phyloP scores from a whole-genome alignment of 2,113 vertebrate genomes.

The Callocephalon fimbriatum region DNA sequence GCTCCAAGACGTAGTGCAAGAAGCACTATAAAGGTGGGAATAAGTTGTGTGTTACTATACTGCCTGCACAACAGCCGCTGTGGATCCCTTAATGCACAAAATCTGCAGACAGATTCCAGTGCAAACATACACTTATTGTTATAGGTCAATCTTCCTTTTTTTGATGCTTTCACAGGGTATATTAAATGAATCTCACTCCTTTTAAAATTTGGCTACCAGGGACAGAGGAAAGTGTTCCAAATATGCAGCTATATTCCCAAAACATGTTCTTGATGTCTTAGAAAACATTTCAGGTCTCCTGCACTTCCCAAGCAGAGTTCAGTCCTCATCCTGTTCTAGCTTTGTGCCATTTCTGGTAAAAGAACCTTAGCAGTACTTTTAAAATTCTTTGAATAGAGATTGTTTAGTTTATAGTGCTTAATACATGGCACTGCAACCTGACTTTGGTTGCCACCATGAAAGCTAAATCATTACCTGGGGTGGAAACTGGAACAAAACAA shows the following conservation, averaged over 20 bases:
- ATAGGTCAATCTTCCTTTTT: not conserved
- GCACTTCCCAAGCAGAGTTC: not conserved
- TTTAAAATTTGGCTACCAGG: not conserved
- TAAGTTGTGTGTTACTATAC: rapidly evolving
- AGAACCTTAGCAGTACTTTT: not conserved
- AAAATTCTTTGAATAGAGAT: not conserved
- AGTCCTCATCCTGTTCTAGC: not conserved
- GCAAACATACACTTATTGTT: not conserved
- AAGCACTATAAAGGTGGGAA: not conserved
- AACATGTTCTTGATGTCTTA: rapidly evolving
- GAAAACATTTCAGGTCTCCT: not conserved
- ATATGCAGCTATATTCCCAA: rapidly evolving
- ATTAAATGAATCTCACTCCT: not conserved
- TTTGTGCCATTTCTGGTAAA: not conserved
- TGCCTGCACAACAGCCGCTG: not conserved
- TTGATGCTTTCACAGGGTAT: not conserved
- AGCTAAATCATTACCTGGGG: not conserved
- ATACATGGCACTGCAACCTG: not conserved
- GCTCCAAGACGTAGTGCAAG: not conserved
- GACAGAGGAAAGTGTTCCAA: not conserved
- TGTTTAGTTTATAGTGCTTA: not conserved
- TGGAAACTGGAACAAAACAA: not conserved
- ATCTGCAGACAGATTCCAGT: not conserved
- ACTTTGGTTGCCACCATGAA: not conserved
- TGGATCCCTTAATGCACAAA: not conserved